Conservation (phyloP, 1,140 invertebrate species). For the Augochlora pura region DNA sequence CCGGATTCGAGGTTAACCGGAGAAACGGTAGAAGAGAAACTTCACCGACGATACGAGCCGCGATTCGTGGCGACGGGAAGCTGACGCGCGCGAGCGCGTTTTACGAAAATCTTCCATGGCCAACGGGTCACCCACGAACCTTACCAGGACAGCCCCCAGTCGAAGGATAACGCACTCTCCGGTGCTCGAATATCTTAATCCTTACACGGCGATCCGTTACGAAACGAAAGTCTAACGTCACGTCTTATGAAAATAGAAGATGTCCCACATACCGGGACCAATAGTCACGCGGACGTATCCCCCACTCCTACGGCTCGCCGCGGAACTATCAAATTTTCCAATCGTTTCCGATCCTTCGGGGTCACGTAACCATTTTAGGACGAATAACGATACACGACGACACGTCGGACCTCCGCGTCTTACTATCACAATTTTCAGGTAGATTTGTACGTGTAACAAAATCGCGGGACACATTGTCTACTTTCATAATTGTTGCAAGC, state of each 20-base stretch:
- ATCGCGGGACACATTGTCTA: no score
- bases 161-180: conserved; percentile 18
- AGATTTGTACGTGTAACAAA: no score
- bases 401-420: no score
- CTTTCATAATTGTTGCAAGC: no score
- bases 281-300: not conserved
- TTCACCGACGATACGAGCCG: not conserved
- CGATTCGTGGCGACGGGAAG: not conserved
- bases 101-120: conserved; percentile 47
- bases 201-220: conserved; percentile 15
- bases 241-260: not conserved
- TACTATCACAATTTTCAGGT: no score
- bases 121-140: conserved; percentile 41
- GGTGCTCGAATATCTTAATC: conserved; percentile 20
- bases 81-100: not conserved
- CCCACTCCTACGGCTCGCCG: no score
- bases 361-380: no score
- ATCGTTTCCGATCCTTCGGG: no score
- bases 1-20: conserved; percentile 38
- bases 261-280: conserved; percentile 2
- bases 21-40: conserved; percentile 41
- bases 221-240: conserved; percentile 13
- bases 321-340: no score
- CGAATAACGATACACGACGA: no score
- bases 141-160: not conserved